phyloP scores from a whole-genome alignment of 2,888 invertebrate genomes.

The Tetranychus piercei region DNA sequence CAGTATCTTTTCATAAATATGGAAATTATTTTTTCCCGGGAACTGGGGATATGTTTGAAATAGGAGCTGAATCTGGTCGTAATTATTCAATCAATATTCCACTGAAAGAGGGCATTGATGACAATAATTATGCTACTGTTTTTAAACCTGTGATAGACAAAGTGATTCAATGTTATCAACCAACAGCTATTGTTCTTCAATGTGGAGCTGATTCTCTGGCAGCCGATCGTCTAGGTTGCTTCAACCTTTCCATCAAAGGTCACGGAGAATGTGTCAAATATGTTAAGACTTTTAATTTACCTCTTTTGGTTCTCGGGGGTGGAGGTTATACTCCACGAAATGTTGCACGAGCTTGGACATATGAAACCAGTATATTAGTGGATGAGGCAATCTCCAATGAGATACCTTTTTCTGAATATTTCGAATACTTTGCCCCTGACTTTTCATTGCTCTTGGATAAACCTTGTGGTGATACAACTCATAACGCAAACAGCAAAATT shows the following conservation, averaged over 20 bases:
- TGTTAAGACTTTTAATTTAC: constrained; percentile 75
- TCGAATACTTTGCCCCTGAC: constrained; percentile 93
- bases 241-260: constrained; percentile 79
- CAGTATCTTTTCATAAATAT: constrained; percentile 95
- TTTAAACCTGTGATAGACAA: constrained; percentile 72
- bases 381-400: constrained; percentile 86
- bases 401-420: constrained; percentile 71
- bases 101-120: constrained; percentile 57
- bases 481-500: constrained; percentile 67
- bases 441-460: constrained; percentile 78
- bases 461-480: constrained; percentile 31
- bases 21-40: constrained; percentile 96
- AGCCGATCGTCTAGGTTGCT: constrained; percentile 83
- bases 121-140: constrained; percentile 44
- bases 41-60: constrained; percentile 96
- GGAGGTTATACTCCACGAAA: constrained; percentile 80
- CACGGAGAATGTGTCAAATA: constrained; percentile 96
- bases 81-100: constrained; percentile 98
- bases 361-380: constrained; percentile 81
- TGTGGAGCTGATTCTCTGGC: constrained; percentile 97
- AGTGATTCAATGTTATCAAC: constrained; percentile 90
- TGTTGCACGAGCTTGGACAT: constrained; percentile 96
- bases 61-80: constrained; percentile 82
- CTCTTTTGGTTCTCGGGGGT: constrained; percentile 68
- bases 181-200: constrained; percentile 78